Conservation (phyloP, 2,113 vertebrate species). For the Nerophis ophidion region DNA sequence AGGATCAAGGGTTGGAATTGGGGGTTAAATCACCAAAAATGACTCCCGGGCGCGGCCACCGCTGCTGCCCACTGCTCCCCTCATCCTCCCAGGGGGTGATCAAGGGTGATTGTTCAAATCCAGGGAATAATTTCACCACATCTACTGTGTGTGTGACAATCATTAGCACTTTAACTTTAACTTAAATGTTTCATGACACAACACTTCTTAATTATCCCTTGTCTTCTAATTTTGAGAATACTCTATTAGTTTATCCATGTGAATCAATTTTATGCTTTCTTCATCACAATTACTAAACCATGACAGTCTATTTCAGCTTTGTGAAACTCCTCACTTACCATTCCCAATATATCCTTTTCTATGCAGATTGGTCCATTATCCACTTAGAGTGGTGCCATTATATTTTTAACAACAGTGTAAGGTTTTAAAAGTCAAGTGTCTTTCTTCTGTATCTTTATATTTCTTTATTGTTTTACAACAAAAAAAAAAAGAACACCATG, state of each 20-base stretch:
- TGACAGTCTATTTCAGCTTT: slow-evolving; percentile 57
- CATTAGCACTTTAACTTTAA: too few relatives aligned
- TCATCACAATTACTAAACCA: slow-evolving; percentile 55
- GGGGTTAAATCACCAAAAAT: too few relatives aligned
- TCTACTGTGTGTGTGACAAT: too few relatives aligned
- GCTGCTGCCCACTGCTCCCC: too few relatives aligned
- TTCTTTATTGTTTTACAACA: background rate
- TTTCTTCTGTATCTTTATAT: background rate
- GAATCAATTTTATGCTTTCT: slow-evolving; percentile 48
- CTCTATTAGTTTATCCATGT: slow-evolving; percentile 45
- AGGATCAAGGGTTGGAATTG: too few relatives aligned
- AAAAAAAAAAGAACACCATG: background rate
- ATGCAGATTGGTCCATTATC: slow-evolving; percentile 62
- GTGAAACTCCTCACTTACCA: slow-evolving; percentile 52
- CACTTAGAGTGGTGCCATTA: slow-evolving; percentile 41
- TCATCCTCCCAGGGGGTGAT: too few relatives aligned
- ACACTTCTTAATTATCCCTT: slow-evolving; percentile 24
- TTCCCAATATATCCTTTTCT: slow-evolving; percentile 58
- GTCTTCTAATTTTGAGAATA: slow-evolving; percentile 33
- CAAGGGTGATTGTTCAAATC: too few relatives aligned
- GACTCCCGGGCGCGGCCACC: too few relatives aligned
- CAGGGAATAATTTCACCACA: too few relatives aligned
- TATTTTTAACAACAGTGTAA: slow-evolving; percentile 28
- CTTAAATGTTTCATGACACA: background rate
- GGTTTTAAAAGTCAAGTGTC: slow-evolving; percentile 20